phyloP scores from a whole-genome alignment of 1,140 invertebrate species.

The Ganaspis sp. region DNA sequence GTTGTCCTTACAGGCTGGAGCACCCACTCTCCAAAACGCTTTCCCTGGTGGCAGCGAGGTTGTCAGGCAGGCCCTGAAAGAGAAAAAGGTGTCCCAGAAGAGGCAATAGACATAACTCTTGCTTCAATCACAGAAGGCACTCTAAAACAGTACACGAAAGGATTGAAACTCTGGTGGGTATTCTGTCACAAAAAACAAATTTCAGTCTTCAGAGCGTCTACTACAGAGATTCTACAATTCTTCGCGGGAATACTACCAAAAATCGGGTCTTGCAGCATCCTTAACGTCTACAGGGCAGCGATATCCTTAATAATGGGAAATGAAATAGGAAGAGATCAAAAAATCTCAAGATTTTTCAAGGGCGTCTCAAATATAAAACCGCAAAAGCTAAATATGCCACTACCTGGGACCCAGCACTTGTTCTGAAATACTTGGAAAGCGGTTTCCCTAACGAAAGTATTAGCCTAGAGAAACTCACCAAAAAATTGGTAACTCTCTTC shows the following conservation, averaged over 20 bases:
- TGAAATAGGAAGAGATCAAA: background rate
- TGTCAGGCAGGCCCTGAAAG: too few relatives aligned
- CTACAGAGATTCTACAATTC: background rate
- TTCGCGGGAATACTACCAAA: background rate
- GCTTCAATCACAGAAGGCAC: background rate
- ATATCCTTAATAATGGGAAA: background rate
- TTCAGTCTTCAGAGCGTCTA: background rate
- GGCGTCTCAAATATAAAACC: background rate
- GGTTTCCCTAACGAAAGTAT: background rate
- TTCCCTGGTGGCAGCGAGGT: too few relatives aligned
- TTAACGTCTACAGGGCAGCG: slow-evolving; percentile 8
- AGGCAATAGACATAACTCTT: slow-evolving; percentile 40
- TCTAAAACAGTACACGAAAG: slow-evolving; percentile 23
- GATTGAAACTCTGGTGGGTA: slow-evolving; percentile 28
- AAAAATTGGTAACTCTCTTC: background rate
- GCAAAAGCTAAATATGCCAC: background rate
- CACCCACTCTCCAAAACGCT: too few relatives aligned
- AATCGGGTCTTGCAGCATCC: background rate
- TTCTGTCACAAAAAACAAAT: background rate
- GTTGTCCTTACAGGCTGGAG: too few relatives aligned
- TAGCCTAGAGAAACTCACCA: background rate
- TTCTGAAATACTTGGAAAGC: background rate
- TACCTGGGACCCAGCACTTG: background rate
- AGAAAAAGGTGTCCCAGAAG: too few relatives aligned
- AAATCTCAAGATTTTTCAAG: background rate